Base-by-base conservation (phyloP, 2,113 vertebrate genomes). In the Hipposideros armiger region DNA sequence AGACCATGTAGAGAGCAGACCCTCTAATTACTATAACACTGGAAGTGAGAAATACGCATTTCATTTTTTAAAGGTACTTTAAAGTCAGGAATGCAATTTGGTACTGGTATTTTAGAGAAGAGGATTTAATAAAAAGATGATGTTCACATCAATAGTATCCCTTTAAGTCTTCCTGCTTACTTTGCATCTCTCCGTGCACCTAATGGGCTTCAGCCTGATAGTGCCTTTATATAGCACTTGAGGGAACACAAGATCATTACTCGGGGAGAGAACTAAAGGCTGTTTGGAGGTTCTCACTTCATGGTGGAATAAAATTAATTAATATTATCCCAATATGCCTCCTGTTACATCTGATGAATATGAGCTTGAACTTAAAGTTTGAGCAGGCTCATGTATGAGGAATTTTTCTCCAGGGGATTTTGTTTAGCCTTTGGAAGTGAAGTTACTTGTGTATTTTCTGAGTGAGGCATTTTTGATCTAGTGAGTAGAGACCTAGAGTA, bases 231-330 rank as follows among this genome's bases (percentile, higher is more conserved):
- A 84, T n/a, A 58, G 96, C 88, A 91, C 96, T 96, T 88, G 92
- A 97, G 97, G 97, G 97, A 95, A 80, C 54, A 6, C 54, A 22
- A 72, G 92, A 93, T 94, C 93, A 72, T 97, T 96, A 87, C 93
- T 96, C 1, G 11, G 88, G 88, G 88, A 96, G 73, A 93, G 45
- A 96, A 80, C 85, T 91, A 94, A 94, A 88, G 89, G 89, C 95
- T 84, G 95, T 73, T 94, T 96, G 93, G 97, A 93, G 94, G 81
- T 88, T 96, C 91, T 96, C 72, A 60, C 89, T 97, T 96, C 95
- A 89, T 76, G 86, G 89, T 95, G 77, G 89, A 95, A 91, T 93
- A 95, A 95, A 96, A 97, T 95, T 97, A 97, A 97, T 97, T 97
- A 96, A 96, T 94, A 94, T 96, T 93, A 96, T 97, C 89, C 45